These are phyloP conservation scores for Nomada lathburiana DNA, from an alignment of 2,888 invertebrate genomes.

Conservation along the genomic window DNA sequence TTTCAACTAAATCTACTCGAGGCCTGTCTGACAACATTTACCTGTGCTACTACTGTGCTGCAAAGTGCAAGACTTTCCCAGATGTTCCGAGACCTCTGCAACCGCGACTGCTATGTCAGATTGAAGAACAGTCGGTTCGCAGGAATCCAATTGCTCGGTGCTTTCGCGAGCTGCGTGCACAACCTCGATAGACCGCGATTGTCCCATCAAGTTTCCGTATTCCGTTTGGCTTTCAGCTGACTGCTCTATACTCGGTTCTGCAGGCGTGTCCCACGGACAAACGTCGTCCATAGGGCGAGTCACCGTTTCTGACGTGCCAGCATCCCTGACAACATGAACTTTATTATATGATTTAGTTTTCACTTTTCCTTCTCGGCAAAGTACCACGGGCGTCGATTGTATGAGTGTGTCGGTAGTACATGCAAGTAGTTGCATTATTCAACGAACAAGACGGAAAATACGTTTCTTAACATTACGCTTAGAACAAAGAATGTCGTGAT, in stretches of 20 bases:
- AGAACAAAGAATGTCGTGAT: not conserved
- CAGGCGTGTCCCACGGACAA: slow-evolving; percentile 86
- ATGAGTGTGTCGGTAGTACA: slow-evolving; percentile 34
- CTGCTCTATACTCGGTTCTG: slow-evolving; percentile 76
- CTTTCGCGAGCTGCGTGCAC: slow-evolving; percentile 86
- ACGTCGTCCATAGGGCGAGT: slow-evolving; percentile 85
- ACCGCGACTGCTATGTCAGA: slow-evolving; percentile 89
- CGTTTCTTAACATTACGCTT: not conserved
- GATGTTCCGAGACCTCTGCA: slow-evolving; percentile 86
- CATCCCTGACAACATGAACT: slow-evolving; percentile 83
- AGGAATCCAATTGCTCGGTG: slow-evolving; percentile 89
- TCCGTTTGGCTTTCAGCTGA: slow-evolving; percentile 72
- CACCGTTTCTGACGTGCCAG: slow-evolving; percentile 79
- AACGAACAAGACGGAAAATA: slow-evolving; percentile 1
- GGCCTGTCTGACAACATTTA: not conserved
- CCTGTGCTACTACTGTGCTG: slow-evolving; percentile 86
- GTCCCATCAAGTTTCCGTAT: slow-evolving; percentile 49
- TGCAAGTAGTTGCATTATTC: slow-evolving; percentile 34
- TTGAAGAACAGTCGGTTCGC: slow-evolving; percentile 78
- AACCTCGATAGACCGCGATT: slow-evolving; percentile 57
- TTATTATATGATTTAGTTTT: slow-evolving; percentile 81
- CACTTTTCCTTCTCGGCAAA: slow-evolving; percentile 54
- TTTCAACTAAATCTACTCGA: no score
- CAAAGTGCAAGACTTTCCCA: slow-evolving; percentile 88
- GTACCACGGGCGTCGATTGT: slow-evolving; percentile 43